Evolutionary conservation across 2,888 invertebrate genomes (phyloP), one percentile per base, ranked within the genome.

Genomic region (Tuta absoluta): DNA sequence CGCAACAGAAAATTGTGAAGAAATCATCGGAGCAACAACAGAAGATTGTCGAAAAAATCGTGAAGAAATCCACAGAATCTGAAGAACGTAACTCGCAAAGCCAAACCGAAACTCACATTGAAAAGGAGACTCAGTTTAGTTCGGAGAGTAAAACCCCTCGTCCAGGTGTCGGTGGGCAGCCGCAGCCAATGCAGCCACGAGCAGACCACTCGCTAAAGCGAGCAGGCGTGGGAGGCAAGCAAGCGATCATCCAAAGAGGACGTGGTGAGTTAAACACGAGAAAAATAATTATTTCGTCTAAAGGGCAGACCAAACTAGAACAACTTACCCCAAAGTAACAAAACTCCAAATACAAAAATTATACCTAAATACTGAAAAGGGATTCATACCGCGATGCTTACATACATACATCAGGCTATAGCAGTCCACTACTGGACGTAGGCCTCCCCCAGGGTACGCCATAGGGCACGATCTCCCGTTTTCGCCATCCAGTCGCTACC

Each of bases 221-320:
- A 8, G n/a, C 53, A n/a, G 5, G 51, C 8, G 53, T 8, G 3
- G 62, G 62, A 38, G 62, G 62, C 12, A 62, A 62, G 45, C 53
- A 38, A 0, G 21, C 51, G 4, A 21, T 62, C 5, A 38, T 53
- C 8, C 51, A 53, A 12, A 53, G 38, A n/a, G 19, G 23, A 21
- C 24, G 33, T 14, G 62, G 62, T 62, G 0, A 49, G 62, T 49
- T 49, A 2, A n/a, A 10, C 8, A 17, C 8, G 28, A 3, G 2
- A n/a, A 17, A 24, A 5, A 48, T 12, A n/a, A 1, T n/a, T 58
- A 0, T n/a, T 14, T 5, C 12, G 23, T 37, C n/a, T 58, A 2
- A 0, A 7, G 33, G 1, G 33, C 11, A 57, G 4, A 4, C 28
- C 5, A 28, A 28, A 28, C 28, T 4, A 28, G 5, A 28, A 28